Evolutionary conservation across 2,888 invertebrate species (phyloP).

Genomic region (Idaea biselata): DNA sequence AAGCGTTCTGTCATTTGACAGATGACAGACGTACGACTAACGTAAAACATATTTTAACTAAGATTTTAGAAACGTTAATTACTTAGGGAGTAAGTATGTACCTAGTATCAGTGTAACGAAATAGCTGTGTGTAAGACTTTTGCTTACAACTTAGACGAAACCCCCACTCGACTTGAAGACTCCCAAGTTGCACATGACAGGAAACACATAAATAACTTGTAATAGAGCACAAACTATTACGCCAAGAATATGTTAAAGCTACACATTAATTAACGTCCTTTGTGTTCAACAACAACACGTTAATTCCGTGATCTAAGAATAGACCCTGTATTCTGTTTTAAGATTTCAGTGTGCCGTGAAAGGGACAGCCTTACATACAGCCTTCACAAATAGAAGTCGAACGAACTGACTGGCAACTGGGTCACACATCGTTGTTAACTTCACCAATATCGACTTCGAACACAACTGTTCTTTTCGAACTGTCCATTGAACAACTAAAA

Average conservation of each 20-base stretch:
- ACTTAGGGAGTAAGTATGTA: too few relatives aligned
- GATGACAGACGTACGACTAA: too few relatives aligned
- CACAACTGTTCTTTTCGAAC: neutral
- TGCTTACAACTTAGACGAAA: neutral
- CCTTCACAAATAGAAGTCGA: conserved; percentile 1
- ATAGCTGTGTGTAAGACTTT: too few relatives aligned
- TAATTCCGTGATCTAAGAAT: neutral
- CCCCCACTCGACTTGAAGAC: neutral
- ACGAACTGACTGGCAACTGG: conserved; percentile 2
- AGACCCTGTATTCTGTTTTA: neutral
- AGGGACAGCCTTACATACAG: neutral
- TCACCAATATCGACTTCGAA: conserved; percentile 1
- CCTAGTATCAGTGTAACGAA: too few relatives aligned
- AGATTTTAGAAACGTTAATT: too few relatives aligned
- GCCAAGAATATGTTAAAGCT: neutral
- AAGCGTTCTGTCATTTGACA: too few relatives aligned
- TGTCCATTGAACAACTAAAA: neutral
- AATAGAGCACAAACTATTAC: neutral
- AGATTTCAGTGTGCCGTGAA: neutral
- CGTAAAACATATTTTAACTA: too few relatives aligned
- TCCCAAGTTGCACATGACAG: neutral
- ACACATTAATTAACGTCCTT: neutral
- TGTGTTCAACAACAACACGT: neutral
- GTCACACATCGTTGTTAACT: conserved; percentile 5
- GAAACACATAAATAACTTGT: neutral